Evolutionary conservation across 1,140 invertebrate species (phyloP), one percentile per base, ranked within the genome.

Genomic region (Caenorhabditis briggsae): DNA sequence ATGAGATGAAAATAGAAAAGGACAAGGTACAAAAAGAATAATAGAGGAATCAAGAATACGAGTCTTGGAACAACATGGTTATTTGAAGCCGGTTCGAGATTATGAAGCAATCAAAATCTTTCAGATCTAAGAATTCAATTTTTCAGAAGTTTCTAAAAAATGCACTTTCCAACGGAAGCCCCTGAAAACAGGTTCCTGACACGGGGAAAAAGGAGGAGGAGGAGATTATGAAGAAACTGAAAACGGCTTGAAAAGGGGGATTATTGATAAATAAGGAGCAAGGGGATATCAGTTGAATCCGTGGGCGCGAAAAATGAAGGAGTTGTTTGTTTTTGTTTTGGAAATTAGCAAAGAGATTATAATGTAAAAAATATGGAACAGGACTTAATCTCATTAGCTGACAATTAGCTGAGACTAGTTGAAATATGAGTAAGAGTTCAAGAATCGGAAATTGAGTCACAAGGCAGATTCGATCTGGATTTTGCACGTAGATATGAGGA

Each of bases 251-350:
- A 33, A 64, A 64, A 70, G 18, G 18, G 64, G 41, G 33, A 70
- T 43, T 43, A 70, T 70, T 14, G 9, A 70, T 43, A 70, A 70
- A 70, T 9, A 59, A 70, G 64, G 43, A 43, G 9, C n/a, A 43
- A 23, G 25, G 25, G 25, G 41, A 64, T 64, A 64, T 64, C 9
- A 64, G 23, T 59, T 33, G 25, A 64, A 64, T 64, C 59, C 64
- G 64, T 5, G 16, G 64, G 64, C 14, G 64, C 9, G 41, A 46
- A 43, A 70, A 46, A 64, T n/a, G 9, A 46, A 16, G 12, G 23
- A 70, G 23, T 70, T 70, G 64, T 70, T 70, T 70, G 64, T 70
- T 70, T 70, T 70, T 43, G 11, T 64, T 64, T 64, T 61, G 20
- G 5, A 61, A 61, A 61, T 61, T 61, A 61, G 50, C 33, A 33